Base-by-base conservation (phyloP, 2,113 vertebrate species). In the Gopherus evgoodei region DNA sequence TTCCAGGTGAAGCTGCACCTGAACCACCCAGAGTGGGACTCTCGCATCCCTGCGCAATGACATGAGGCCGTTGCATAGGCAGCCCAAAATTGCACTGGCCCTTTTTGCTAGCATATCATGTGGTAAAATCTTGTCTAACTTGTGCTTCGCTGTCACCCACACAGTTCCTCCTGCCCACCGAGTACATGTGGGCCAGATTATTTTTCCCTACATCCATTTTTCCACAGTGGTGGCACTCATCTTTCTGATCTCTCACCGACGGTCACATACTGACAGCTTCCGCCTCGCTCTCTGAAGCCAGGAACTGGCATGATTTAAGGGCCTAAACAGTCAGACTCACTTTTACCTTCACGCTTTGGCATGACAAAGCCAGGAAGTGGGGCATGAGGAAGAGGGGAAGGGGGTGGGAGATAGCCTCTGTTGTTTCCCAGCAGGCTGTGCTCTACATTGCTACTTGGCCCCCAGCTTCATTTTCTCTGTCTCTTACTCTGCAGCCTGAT, bases 281-380 rank as follows among this genome's bases (percentile, higher is more conserved):
- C 87, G 84, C n/a, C 29, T 6, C 16, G 31, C 53, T n/a, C 72
- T 38, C 8, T n/a, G 83, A 82, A 88, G 62, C 44, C 59, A 83
- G 83, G 44, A 4, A 59, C 42, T 11, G 22, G 72, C 72, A 25
- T 38, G 38, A 44, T 24, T 13, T 76, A 25, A 76, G 24, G 72
- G 72, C 22, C 38, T 25, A 76, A 76, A 76, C 22, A 76, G 38
- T 5, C 38, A 76, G n/a, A 65, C 44, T 93, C 75, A 13, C 47
- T 91, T 95, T 84, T 25, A 81, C n/a, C 80, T 78, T 87, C 31
- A 54, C 47, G 57, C 75, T 90, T 89, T 16, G 10, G 27, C 76
- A 21, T 21, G 59, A 81, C 21, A 6, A 44, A 0, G 0, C 81
- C 59, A n/a, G 12, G n/a, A 47, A 9, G 16, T 76, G 16, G 65